Evolutionary conservation across 2,797 vertebrate species (phyloP).

Genomic region (Parauchenoglanis punctatus): DNA sequence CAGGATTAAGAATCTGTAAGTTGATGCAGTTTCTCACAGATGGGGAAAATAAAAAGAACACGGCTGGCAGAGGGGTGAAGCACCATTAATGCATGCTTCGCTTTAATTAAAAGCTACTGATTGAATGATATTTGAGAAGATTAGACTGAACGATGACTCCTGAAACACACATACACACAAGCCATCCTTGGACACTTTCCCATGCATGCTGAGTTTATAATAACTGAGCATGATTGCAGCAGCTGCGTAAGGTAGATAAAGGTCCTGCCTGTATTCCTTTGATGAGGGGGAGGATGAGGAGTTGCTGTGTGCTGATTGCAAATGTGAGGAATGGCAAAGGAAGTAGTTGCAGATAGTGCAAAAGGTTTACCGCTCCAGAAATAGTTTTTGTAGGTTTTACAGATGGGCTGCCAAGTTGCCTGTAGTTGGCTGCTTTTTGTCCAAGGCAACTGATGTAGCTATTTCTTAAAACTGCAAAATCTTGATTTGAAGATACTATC

Average conservation of each 20-base stretch:
- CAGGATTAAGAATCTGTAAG: slow-evolving; percentile 84
- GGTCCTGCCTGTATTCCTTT: slow-evolving; percentile 47
- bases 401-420: slow-evolving; percentile 42
- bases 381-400: slow-evolving; percentile 41
- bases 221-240: slow-evolving; percentile 58
- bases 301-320: slow-evolving; percentile 56
- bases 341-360: slow-evolving; percentile 35
- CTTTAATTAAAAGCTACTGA: slow-evolving; percentile 86
- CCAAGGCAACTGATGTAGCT: slow-evolving; percentile 9
- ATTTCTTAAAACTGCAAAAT: slow-evolving; percentile 29
- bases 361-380: slow-evolving; percentile 27
- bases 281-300: slow-evolving; percentile 47
- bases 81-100: slow-evolving; percentile 69
- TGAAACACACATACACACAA: slow-evolving; percentile 44
- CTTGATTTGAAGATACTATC: slow-evolving; percentile 2
- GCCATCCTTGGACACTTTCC: slow-evolving; percentile 47
- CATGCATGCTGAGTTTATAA: slow-evolving; percentile 57
- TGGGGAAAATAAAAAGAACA: slow-evolving; percentile 67
- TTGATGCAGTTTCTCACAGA: slow-evolving; percentile 85
- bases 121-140: slow-evolving; percentile 86
- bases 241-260: slow-evolving; percentile 60
- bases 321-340: slow-evolving; percentile 42
- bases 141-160: slow-evolving; percentile 74
- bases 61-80: slow-evolving; percentile 70
- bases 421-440: slow-evolving; percentile 34